Conservation (phyloP, 2,797 vertebrate species). For the Holocentrus rufus region DNA sequence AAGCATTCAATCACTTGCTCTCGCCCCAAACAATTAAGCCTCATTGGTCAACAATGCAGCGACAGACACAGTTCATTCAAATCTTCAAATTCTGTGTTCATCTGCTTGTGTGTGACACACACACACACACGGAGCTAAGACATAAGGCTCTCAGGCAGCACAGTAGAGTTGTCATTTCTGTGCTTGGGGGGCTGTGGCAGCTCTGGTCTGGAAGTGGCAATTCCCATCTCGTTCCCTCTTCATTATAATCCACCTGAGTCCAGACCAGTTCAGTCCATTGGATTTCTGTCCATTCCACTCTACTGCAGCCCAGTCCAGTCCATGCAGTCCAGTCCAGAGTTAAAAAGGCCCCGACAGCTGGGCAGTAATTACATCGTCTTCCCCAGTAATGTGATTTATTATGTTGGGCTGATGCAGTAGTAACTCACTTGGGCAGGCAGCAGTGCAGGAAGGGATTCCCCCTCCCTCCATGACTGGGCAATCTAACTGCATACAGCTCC, state of each 20-base stretch:
- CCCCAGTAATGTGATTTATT: slow-evolving; percentile 58
- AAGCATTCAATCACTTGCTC: too few species aligned
- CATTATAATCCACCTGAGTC: slow-evolving; percentile 29
- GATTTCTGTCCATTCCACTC: slow-evolving; percentile 50
- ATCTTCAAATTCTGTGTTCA: too few species aligned
- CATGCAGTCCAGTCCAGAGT: slow-evolving; percentile 7
- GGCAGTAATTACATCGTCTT: slow-evolving; percentile 39
- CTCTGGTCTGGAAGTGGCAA: background rate
- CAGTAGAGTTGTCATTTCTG: slow-evolving; percentile 4
- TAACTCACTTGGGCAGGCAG: slow-evolving; percentile 33
- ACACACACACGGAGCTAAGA: too few species aligned
- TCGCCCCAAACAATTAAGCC: too few species aligned
- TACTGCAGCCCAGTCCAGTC: background rate
- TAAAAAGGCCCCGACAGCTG: slow-evolving; percentile 25
- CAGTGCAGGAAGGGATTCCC: background rate
- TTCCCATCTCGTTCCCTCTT: slow-evolving; percentile 1
- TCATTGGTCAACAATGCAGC: too few species aligned
- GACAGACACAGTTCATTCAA: too few species aligned
- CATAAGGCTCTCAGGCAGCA: too few species aligned
- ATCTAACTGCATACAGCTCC: slow-evolving; percentile 25
- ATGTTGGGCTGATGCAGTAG: slow-evolving; percentile 35
- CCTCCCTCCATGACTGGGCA: background rate
- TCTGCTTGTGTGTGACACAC: too few species aligned
- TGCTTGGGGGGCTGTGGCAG: background rate
- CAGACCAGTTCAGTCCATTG: slow-evolving; percentile 20